Percentiles rank a stretch among this genome's conserved stretches.
These are phyloP conservation scores for Myodes glareolus DNA, from an alignment of 2,113 vertebrate species.

Conservation along the genomic window DNA sequence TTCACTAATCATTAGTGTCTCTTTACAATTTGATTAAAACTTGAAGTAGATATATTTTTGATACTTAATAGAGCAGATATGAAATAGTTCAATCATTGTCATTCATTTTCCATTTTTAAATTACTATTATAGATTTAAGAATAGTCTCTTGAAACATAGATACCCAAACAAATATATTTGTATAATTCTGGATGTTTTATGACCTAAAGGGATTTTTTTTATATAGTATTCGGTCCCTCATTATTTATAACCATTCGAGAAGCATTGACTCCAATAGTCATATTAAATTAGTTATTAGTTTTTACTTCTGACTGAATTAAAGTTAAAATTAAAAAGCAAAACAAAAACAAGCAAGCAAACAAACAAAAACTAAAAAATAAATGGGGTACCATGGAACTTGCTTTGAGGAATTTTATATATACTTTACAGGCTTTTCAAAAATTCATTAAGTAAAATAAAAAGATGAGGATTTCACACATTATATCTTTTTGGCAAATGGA, in stretches of 20 bases:
- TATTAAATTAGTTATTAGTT: neutral
- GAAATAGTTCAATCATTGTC: neutral
- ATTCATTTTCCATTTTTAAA: neutral
- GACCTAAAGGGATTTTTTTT: neutral
- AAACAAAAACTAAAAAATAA: neutral
- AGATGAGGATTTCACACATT: neutral
- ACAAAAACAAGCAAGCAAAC: neutral
- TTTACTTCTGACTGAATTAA: neutral
- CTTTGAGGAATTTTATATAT: neutral
- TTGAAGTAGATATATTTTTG: neutral
- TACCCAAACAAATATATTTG: neutral
- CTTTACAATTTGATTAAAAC: constrained; percentile 29
- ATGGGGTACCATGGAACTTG: neutral
- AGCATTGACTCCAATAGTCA: neutral
- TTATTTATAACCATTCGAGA: neutral
- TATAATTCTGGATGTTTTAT: neutral
- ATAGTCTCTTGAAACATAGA: neutral
- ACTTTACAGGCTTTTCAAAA: neutral
- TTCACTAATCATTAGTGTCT: neutral
- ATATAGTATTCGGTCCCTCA: neutral
- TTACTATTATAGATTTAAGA: neutral
- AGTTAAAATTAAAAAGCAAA: neutral
- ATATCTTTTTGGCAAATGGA: neutral
- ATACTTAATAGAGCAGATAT: neutral
- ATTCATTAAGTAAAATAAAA: neutral